phyloP scores from a whole-genome alignment of 1,140 invertebrate genomes.

The Calosoma granatense region DNA sequence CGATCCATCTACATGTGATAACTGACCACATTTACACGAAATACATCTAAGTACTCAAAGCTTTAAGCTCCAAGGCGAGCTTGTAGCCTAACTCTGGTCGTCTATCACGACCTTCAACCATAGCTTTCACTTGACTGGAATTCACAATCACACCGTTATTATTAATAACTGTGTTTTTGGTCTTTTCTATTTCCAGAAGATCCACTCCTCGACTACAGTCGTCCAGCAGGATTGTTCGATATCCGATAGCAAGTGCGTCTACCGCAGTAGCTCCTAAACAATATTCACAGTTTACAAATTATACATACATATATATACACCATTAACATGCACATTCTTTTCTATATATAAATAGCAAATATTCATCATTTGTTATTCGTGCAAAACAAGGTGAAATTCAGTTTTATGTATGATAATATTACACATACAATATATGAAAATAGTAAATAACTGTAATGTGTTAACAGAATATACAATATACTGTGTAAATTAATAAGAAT shows the following conservation, averaged over 20 bases:
- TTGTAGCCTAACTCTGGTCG: constrained; percentile 80
- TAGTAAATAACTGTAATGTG: no score
- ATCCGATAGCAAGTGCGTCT: constrained; percentile 79
- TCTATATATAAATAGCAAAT: no score
- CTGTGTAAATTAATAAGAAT: no score
- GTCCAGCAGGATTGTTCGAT: constrained; percentile 80
- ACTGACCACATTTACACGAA: no score
- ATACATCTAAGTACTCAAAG: constrained; percentile 21
- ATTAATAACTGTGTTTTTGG: constrained; percentile 60
- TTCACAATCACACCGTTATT: constrained; percentile 71
- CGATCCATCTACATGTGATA: no score
- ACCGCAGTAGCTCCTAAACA: constrained; percentile 75
- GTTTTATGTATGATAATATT: no score
- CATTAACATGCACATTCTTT: no score
- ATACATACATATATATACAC: neutral
- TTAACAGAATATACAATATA: no score
- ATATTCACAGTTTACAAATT: constrained; percentile 9
- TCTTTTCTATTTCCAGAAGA: constrained; percentile 70
- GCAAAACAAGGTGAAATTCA: no score
- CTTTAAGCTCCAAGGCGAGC: constrained; percentile 70
- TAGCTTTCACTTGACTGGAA: constrained; percentile 53
- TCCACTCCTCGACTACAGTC: constrained; percentile 86
- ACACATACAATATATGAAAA: no score
- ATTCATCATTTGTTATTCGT: no score
- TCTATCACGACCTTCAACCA: constrained; percentile 78